phyloP scores from a whole-genome alignment of 2,113 vertebrate species.

The Rhynchomys soricoides region DNA sequence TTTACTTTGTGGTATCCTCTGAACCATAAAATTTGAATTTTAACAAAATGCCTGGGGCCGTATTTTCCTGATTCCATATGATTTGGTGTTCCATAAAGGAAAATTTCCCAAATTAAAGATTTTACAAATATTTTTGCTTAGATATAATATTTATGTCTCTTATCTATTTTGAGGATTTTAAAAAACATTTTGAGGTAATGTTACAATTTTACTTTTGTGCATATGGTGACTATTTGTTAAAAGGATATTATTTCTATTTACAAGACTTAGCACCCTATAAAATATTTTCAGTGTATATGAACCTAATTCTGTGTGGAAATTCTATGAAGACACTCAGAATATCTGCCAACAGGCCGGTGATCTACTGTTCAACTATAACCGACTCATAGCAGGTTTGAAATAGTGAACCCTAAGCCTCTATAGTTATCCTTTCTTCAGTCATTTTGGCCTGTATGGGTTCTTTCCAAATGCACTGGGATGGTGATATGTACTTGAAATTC shows the following conservation, averaged over 20 bases:
- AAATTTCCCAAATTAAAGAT: not conserved
- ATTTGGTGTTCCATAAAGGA: not conserved
- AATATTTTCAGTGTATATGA: not conserved
- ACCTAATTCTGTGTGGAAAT: not conserved
- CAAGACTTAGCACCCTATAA: not conserved
- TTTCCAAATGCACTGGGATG: not conserved
- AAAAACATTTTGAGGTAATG: not conserved
- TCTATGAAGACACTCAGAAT: not conserved
- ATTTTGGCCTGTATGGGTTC: not conserved
- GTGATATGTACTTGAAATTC: not conserved
- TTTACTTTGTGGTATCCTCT: not conserved
- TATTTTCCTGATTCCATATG: not conserved
- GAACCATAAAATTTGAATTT: not conserved
- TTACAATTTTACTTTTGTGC: not conserved
- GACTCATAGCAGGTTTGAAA: not conserved
- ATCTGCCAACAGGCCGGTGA: too few relatives aligned
- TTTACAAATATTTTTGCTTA: not conserved
- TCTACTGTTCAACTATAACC: not conserved
- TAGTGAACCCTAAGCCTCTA: fast-evolving
- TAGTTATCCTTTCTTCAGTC: not conserved
- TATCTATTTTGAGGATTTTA: not conserved
- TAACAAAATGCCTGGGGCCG: not conserved
- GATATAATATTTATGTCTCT: not conserved
- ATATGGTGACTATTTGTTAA: not conserved
- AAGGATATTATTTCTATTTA: not conserved